phyloP scores from a whole-genome alignment of 2,797 vertebrate genomes.

The Toxotes lorentzi region DNA sequence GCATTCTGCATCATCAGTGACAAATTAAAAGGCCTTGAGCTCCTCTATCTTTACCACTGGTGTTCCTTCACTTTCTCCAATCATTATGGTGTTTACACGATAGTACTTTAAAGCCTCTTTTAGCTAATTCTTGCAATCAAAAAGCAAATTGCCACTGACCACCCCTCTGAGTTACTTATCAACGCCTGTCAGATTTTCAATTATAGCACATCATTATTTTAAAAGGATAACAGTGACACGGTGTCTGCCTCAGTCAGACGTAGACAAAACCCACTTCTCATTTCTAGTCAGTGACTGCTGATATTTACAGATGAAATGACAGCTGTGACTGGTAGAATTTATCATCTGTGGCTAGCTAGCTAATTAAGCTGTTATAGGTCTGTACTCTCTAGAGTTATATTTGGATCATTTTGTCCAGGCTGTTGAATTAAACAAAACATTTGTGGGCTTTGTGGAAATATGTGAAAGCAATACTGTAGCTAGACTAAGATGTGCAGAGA shows the following conservation, averaged over 20 bases:
- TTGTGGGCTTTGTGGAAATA: background rate
- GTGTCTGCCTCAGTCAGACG: background rate
- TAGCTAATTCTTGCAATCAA: background rate
- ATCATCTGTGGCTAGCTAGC: background rate
- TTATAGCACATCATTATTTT: background rate
- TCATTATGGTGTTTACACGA: background rate
- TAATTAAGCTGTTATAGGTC: background rate
- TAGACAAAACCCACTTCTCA: background rate
- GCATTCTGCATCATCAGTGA: constrained; percentile 39
- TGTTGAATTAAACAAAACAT: background rate
- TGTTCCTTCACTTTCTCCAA: background rate
- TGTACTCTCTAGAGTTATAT: background rate
- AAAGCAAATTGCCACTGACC: background rate
- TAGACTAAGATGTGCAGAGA: background rate
- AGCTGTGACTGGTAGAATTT: background rate
- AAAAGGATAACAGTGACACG: background rate
- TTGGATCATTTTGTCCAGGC: background rate
- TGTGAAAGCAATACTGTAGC: background rate
- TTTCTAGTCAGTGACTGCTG: background rate
- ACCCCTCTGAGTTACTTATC: background rate
- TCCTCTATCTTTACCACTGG: background rate
- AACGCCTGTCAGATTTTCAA: background rate
- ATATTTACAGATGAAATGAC: background rate
- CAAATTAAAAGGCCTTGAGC: constrained; percentile 37
- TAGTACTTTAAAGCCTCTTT: background rate